These are phyloP conservation scores for Trypoxylus dichotomus DNA, from an alignment of 1,140 invertebrate genomes.

Conservation along the genomic window DNA sequence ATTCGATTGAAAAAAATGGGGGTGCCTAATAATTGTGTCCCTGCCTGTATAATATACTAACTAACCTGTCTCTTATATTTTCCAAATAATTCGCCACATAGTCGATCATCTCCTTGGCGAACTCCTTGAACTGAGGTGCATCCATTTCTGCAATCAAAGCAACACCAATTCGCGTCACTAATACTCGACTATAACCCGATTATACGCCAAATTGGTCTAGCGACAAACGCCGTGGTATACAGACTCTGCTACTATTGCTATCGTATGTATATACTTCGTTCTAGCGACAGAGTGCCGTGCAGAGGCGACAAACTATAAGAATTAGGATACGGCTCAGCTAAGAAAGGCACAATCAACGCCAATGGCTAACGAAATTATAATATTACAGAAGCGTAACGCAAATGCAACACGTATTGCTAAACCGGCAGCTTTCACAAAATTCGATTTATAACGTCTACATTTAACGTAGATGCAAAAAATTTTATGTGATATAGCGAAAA, in stretches of 20 bases:
- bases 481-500: too few relatives aligned
- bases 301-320: too few relatives aligned
- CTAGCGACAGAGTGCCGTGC: too few relatives aligned
- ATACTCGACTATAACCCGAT: neutral
- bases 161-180: neutral
- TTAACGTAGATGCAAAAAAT: neutral
- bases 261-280: too few relatives aligned
- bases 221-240: neutral
- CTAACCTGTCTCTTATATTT: constrained; percentile 80
- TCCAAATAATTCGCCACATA: constrained; percentile 83
- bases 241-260: too few relatives aligned
- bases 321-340: too few relatives aligned
- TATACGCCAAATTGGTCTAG: neutral
- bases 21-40: too few relatives aligned
- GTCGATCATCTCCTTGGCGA: constrained; percentile 77
- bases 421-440: constrained; percentile 10
- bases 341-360: too few relatives aligned
- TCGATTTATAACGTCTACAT: neutral
- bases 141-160: constrained; percentile 64
- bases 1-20: too few relatives aligned
- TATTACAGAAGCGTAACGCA: neutral
- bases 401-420: constrained; percentile 5
- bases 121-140: constrained; percentile 74
- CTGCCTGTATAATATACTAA: neutral
- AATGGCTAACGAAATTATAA: neutral